A percentile compares a stretch with the other conserved stretches of the same genome.
Evolutionary conservation across 2,797 vertebrate species (phyloP).

Genomic region (Sebastes wilsoni): DNA sequence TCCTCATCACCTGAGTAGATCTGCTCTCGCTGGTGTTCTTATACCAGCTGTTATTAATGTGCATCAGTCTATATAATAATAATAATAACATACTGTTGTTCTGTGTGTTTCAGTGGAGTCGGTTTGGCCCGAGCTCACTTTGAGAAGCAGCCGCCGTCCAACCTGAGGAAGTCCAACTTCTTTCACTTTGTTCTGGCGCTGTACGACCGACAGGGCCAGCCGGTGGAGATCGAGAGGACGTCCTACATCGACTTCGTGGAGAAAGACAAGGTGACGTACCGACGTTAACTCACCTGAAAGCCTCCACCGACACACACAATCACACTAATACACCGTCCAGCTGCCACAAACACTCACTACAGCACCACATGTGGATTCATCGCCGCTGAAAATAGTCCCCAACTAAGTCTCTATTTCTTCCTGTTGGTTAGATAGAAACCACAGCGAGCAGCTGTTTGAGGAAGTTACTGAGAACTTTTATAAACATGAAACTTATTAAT

Average conservation of each 20-base stretch:
- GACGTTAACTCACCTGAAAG: not conserved
- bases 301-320: not conserved
- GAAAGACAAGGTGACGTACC: slow-evolving; percentile 85
- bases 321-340: too few species aligned
- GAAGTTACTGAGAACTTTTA: too few species aligned
- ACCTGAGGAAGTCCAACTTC: slow-evolving; percentile 96
- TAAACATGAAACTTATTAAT: too few species aligned
- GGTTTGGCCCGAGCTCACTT: slow-evolving; percentile 93
- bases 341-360: not conserved
- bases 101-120: slow-evolving; percentile 83
- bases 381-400: not conserved
- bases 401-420: not conserved
- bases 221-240: slow-evolving; percentile 95
- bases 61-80: too few species aligned
- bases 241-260: slow-evolving; percentile 97
- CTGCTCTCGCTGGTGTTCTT: too few species aligned
- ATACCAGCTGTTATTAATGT: too few species aligned
- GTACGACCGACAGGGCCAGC: slow-evolving; percentile 95
- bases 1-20: too few species aligned
- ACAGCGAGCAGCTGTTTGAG: too few species aligned
- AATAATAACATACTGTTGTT: not conserved
- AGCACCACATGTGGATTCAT: not conserved
- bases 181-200: slow-evolving; percentile 96
- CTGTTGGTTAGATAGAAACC: too few species aligned
- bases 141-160: slow-evolving; percentile 96